phyloP scores from a whole-genome alignment of 2,113 vertebrate species.

The Strix uralensis region DNA sequence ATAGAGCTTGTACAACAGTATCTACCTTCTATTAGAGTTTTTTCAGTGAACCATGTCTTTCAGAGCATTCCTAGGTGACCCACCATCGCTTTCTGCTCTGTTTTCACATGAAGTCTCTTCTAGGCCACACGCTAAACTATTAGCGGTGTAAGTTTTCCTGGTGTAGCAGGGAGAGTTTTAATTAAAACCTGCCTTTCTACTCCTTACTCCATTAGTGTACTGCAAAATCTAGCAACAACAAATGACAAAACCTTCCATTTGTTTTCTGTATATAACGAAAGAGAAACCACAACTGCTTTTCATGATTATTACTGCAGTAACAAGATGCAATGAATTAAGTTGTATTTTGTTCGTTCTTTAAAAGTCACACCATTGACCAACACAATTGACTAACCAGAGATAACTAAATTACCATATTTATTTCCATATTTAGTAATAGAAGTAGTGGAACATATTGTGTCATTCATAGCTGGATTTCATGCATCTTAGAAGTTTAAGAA shows the following conservation, averaged over 20 bases:
- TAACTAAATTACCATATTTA: not conserved
- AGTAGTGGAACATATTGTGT: not conserved
- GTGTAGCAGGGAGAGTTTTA: not conserved
- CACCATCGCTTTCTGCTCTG: not conserved
- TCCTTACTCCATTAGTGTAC: not conserved
- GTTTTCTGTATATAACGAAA: not conserved
- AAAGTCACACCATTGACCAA: not conserved
- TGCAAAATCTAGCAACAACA: not conserved
- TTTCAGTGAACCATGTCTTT: not conserved
- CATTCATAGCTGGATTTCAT: not conserved
- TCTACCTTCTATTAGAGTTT: not conserved
- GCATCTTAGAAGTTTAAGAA: not conserved
- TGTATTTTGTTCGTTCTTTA: not conserved
- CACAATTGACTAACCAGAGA: not conserved
- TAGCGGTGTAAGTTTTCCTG: not conserved
- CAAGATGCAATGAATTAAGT: not conserved
- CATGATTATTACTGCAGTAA: not conserved
- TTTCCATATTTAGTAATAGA: not conserved
- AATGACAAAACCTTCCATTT: not conserved
- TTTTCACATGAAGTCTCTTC: not conserved
- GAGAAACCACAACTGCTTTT: not conserved
- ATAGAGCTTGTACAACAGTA: not conserved
- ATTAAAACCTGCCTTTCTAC: not conserved
- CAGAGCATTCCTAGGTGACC: not conserved
- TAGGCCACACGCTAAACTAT: not conserved